Evolutionary conservation across 2,888 invertebrate genomes (phyloP), one percentile per base, ranked within the genome.

Genomic region (Allacma fusca): DNA sequence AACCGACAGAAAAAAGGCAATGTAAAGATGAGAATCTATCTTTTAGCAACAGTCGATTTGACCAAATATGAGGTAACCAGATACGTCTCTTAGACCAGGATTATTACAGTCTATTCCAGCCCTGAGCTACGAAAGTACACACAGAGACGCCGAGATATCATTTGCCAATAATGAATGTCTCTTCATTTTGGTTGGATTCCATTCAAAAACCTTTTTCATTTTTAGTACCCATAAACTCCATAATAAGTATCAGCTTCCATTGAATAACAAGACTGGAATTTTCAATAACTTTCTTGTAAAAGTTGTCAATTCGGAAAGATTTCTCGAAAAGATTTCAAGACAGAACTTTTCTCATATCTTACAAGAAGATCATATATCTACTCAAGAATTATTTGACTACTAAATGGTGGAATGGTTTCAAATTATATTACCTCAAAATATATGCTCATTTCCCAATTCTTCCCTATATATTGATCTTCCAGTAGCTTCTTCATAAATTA

Each of bases 1-100:
- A 50, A 50, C 50, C 2, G 4, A n/a, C 50, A 50, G 9, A 50
- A 50, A 50, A 16, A 34, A 34, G 9, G 5, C 9, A 34, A 9
- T 34, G 9, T 50, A 50, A 50, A 50, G 50, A 50, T 50, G 50
- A 50, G 19, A 50, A 50, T 50, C 50, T 50, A 50, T 50, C 50
- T 50, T 50, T 50, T 50, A 50, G 16, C 50, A 9, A 50, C 50
- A 19, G 19, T 50, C 16, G 7, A 50, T 50, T 50, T 50, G 4
- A 50, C 50, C 50, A 50, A 50, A 50, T 50, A 50, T 50, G n/a
- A 50, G 50, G 50, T 50, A 50, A 50, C 50, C 50, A 50, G 50
- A 50, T 50, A 50, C n/a, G 50, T 50, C 50, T n/a, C 2, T 50
- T 5, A 12, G 50, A 2, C 50, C 16, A 9, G 5, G 13, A 13